Base-by-base conservation (phyloP, 2,888 invertebrate genomes). In the Arenicola marina region DNA sequence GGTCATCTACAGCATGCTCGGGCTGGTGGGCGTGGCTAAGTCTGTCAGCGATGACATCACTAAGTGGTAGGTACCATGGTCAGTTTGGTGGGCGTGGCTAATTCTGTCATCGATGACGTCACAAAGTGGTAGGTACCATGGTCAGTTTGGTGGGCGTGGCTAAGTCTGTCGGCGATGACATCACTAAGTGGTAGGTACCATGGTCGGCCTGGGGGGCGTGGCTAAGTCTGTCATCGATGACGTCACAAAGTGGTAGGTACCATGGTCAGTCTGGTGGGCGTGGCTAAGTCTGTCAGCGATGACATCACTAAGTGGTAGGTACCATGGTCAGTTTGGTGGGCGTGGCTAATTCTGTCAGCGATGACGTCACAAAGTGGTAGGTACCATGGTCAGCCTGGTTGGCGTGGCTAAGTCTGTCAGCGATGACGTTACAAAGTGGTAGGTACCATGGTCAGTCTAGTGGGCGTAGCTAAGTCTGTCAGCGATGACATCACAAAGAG, bases 1-100 rank as follows among this genome's bases (percentile, higher is more conserved):
- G 85, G 92, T 97, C 0, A 76, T 97, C 15, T 94, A 90, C 82
- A 93, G 91, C 83, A 79, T 92, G 32, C 87, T 96, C 59, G 88
- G 90, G 29, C 80, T 98, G 43, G 88, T 92, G 4, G 95, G 95
- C 0, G 84, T 95, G 15, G 77, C 78, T 0, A 73, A 76, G 21
- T 71, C 72, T 54, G 67, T 70, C 3, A 66, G 65, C 1, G 56
- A 54, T 59, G 62, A 61, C 33, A 7, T 48, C 29, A 45, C 46
- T 31, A 45, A 46, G 15, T 45, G 61, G 66, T 68, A 61, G 21
- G 54, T 53, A 26, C 24, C 15, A 18, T 3, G 28, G n/a, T 32
- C 24, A n/a, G 48, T 31, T n/a, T 32, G 48, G 31, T 46, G 11
- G 38, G n/a, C 31, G 29, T 7, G 53, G 31, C 31, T n/a, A n/a